Evolutionary conservation across 2,113 vertebrate genomes (phyloP).

Genomic region (Procapra przewalskii): DNA sequence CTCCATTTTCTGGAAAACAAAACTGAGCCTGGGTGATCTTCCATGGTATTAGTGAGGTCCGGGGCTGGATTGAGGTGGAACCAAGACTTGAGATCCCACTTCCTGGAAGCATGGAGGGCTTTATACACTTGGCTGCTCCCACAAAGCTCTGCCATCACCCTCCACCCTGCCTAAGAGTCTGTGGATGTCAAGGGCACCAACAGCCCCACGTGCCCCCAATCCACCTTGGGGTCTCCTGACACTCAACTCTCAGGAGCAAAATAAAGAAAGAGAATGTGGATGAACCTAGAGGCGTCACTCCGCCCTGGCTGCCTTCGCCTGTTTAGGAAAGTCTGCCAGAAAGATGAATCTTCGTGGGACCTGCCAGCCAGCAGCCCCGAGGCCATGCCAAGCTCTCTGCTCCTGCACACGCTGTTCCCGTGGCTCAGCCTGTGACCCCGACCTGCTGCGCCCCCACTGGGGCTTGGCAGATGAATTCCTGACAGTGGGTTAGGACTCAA

Average conservation of each 20-base stretch:
- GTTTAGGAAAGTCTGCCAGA: slow-evolving; percentile 48
- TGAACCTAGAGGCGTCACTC: background rate
- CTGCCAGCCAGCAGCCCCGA: background rate
- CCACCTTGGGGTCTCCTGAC: background rate
- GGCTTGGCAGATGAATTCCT: background rate
- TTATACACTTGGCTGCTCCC: accelerated
- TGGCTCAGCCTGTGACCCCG: background rate
- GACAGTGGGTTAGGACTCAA: background rate
- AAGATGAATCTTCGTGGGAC: background rate
- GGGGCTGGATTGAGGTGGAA: accelerated
- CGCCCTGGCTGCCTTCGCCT: background rate
- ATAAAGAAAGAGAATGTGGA: background rate
- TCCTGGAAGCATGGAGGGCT: background rate
- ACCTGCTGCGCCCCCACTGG: background rate
- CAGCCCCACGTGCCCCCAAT: accelerated
- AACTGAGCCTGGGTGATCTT: background rate
- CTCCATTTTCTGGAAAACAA: background rate
- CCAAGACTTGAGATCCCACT: background rate
- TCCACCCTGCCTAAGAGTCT: accelerated
- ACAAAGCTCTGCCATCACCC: accelerated
- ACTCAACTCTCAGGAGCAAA: background rate
- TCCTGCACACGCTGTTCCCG: slow-evolving; percentile 51
- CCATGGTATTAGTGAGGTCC: background rate
- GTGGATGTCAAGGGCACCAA: background rate
- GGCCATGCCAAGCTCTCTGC: background rate